These are phyloP conservation scores for Fulica atra DNA, from an alignment of 2,113 vertebrate species.

Conservation along the genomic window DNA sequence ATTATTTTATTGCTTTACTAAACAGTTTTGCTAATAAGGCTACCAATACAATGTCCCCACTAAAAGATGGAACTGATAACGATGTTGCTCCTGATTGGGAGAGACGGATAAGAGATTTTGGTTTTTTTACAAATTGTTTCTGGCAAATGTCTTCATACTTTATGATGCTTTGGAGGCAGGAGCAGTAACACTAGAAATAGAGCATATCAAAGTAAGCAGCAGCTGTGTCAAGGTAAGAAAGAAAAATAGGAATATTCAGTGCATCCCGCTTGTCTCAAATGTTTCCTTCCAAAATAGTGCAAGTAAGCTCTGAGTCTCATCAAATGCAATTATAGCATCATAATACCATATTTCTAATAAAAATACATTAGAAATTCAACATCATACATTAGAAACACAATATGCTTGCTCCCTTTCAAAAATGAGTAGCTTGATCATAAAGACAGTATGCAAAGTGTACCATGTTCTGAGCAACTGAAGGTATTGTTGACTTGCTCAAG, in stretches of 20 bases:
- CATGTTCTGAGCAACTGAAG: not conserved
- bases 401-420: not conserved
- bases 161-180: not conserved
- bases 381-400: not conserved
- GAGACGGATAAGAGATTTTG: not conserved
- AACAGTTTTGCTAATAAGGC: conserved; percentile 18
- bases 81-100: not conserved
- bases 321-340: not conserved
- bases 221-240: not conserved
- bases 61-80: not conserved
- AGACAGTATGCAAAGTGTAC: not conserved
- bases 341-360: not conserved
- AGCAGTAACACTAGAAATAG: not conserved
- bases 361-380: not conserved
- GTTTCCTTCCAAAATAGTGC: not conserved
- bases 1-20: conserved; percentile 16
- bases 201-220: not conserved
- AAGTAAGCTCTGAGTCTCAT: not conserved
- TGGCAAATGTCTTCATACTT: not conserved
- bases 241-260: not conserved
- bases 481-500: not conserved
- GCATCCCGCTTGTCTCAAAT: not conserved
- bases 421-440: not conserved
- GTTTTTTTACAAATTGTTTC: not conserved
- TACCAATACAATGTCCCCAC: not conserved